These are phyloP conservation scores for Thysanoteuthis rhombus DNA, from an alignment of 2,888 invertebrate genomes.

Conservation along the genomic window DNA sequence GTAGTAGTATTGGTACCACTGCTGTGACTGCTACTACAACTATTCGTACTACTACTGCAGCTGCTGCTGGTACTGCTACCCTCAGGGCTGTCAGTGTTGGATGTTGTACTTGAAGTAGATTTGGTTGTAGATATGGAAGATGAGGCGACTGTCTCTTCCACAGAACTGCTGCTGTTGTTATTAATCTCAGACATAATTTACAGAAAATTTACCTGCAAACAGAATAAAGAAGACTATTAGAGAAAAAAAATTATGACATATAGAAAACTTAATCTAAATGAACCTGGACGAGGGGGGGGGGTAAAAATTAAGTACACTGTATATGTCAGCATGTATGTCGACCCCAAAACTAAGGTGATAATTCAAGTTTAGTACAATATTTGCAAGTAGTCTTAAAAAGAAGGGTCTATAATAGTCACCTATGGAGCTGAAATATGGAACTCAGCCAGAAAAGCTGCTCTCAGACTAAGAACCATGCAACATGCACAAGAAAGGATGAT, in stretches of 20 bases:
- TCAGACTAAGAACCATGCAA: too few species aligned
- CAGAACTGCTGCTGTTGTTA: slow-evolving; percentile 1
- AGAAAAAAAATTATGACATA: neutral
- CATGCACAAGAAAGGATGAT: too few species aligned
- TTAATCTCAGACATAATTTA: slow-evolving; percentile 23
- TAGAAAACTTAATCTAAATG: too few species aligned
- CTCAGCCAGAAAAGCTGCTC: too few species aligned
- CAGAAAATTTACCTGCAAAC: neutral
- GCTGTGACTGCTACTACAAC: neutral
- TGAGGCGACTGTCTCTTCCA: neutral
- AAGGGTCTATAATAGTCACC: too few species aligned
- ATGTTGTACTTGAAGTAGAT: neutral
- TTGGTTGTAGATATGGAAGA: neutral
- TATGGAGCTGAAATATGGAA: too few species aligned
- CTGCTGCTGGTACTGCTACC: neutral
- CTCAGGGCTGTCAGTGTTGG: neutral
- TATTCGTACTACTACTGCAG: neutral
- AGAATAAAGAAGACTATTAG: neutral
- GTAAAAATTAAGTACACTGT: too few species aligned
- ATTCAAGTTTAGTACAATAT: too few species aligned
- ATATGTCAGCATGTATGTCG: too few species aligned
- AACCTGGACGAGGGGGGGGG: too few species aligned
- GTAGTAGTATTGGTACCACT: neutral
- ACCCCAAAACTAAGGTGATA: too few species aligned
- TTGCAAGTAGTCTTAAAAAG: too few species aligned